These are phyloP conservation scores for Poeciliopsis prolifica DNA, from an alignment of 2,113 vertebrate genomes.

Conservation along the genomic window DNA sequence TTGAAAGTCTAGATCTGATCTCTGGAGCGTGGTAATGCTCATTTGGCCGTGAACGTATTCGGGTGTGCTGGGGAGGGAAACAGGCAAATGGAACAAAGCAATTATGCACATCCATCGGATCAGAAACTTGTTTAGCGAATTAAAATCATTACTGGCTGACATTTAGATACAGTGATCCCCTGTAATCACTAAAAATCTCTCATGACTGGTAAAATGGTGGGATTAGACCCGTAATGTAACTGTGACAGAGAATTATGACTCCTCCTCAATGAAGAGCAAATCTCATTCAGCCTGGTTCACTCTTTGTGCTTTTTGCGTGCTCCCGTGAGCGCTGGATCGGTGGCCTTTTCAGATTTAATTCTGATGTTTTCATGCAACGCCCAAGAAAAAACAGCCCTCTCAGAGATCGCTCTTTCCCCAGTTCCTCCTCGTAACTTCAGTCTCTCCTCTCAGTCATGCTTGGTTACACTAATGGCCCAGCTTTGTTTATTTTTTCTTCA, in stretches of 20 bases:
- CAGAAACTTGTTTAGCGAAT: slow-evolving; percentile 71
- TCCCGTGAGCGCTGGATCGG: slow-evolving; percentile 14
- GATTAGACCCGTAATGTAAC: slow-evolving; percentile 48
- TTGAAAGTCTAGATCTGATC: slow-evolving; percentile 5
- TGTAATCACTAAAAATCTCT: slow-evolving; percentile 43
- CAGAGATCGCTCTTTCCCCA: slow-evolving; percentile 24
- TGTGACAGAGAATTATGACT: slow-evolving; percentile 42
- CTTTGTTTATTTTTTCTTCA: slow-evolving; percentile 14
- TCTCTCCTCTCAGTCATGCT: slow-evolving; percentile 9
- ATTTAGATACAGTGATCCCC: slow-evolving; percentile 41
- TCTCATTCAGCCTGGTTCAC: slow-evolving; percentile 58
- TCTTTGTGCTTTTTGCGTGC: slow-evolving; percentile 1
- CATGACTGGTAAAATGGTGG: slow-evolving; percentile 11
- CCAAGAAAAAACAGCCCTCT: slow-evolving; percentile 39
- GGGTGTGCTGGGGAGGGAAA: slow-evolving; percentile 31
- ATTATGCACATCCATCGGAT: slow-evolving; percentile 73
- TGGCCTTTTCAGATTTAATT: slow-evolving; percentile 37
- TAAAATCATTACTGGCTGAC: slow-evolving; percentile 60
- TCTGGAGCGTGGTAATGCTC: neutral
- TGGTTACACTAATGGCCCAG: slow-evolving; percentile 11
- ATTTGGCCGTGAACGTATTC: slow-evolving; percentile 27
- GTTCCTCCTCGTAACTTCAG: slow-evolving; percentile 3
- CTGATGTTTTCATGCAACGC: slow-evolving; percentile 30
- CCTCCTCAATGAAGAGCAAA: slow-evolving; percentile 35
- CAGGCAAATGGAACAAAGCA: slow-evolving; percentile 60